Evolutionary conservation across 1,140 invertebrate genomes (phyloP), one percentile per base, ranked within the genome.

Genomic region (Panagrolaimus sp.): DNA sequence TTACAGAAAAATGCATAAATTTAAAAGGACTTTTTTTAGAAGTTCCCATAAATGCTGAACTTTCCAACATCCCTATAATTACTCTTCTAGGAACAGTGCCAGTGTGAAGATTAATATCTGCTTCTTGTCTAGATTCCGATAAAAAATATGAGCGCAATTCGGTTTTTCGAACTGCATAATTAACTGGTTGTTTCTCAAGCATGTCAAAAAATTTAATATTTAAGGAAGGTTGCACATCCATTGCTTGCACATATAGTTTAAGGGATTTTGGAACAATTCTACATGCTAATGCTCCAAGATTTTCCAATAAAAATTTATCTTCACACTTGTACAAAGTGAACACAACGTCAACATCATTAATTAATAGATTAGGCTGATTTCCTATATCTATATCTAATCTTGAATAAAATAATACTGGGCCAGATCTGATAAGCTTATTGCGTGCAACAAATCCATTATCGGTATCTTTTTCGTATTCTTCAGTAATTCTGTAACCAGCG

Each of bases 191-290:
- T 10, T 10, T 46, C n/a, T 46, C 45, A 10, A 46, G n/a, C n/a
- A 10, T 46, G 10, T 46, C 10, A n/a, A 46, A 46, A 46, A 46
- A 46, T n/a, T 46, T 46, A 10, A 46, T n/a, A 46, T 46, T 46
- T 46, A 46, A 46, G 10, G 45, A 46, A 46, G 45, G 45, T 46
- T 46, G 45, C 45, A 46, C 10, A 46, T 46, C 45, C n/a, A 46
- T n/a, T 10, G 45, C 45, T 10, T n/a, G n/a, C 10, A 46, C 45
- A 46, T 46, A n/a, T n/a, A 46, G 10, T 46, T 46, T 46, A n/a
- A 46, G 10, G 45, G 10, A 10, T 46, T 46, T n/a, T 10, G n/a
- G 10, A 10, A 10, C n/a, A 10, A 46, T 10, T n/a, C 45, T 10
- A n/a, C n/a, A 46, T 10, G 10, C 45, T 10, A n/a, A 46, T 10